Evolutionary conservation across 2,888 invertebrate genomes (phyloP).

Genomic region (Dermolepida albohirtum): DNA sequence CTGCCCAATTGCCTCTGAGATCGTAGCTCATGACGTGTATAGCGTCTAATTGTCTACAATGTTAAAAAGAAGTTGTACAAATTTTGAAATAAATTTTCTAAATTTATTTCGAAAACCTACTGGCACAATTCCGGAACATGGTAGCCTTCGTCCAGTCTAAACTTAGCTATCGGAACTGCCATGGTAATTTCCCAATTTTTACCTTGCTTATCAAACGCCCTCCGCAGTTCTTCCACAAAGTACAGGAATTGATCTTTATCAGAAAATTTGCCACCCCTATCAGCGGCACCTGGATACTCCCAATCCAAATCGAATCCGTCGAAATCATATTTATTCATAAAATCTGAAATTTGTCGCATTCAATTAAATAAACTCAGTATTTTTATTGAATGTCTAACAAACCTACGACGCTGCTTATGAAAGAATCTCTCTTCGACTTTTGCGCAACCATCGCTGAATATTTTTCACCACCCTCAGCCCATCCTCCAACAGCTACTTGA

Average conservation of each 20-base stretch:
- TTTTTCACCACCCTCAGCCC: constrained; percentile 91
- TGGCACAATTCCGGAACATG: constrained; percentile 90
- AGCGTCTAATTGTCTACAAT: constrained; percentile 77
- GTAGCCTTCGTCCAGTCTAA: constrained; percentile 88
- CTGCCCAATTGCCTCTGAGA: constrained; percentile 89
- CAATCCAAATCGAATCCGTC: constrained; percentile 95
- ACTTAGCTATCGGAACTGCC: constrained; percentile 89
- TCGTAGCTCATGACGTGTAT: constrained; percentile 91
- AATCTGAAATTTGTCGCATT: constrained; percentile 70
- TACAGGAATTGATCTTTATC: constrained; percentile 87
- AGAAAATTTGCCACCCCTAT: constrained; percentile 84
- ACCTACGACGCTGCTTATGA: constrained; percentile 83
- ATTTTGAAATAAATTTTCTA: too few relatives aligned
- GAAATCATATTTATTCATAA: constrained; percentile 84
- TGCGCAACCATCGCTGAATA: constrained; percentile 85
- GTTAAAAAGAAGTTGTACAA: too few relatives aligned
- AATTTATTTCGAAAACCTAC: too few relatives aligned
- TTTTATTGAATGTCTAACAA: constrained; percentile 43
- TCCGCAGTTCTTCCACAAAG: constrained; percentile 83
- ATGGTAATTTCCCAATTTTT: constrained; percentile 90
- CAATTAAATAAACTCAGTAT: neutral
- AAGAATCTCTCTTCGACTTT: constrained; percentile 75
- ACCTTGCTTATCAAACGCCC: constrained; percentile 80
- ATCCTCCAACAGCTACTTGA: constrained; percentile 87
- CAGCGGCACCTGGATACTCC: constrained; percentile 94